These are phyloP conservation scores for Bursaphelenchus okinawaensis DNA, from an alignment of 2,888 invertebrate genomes.

Conservation along the genomic window DNA sequence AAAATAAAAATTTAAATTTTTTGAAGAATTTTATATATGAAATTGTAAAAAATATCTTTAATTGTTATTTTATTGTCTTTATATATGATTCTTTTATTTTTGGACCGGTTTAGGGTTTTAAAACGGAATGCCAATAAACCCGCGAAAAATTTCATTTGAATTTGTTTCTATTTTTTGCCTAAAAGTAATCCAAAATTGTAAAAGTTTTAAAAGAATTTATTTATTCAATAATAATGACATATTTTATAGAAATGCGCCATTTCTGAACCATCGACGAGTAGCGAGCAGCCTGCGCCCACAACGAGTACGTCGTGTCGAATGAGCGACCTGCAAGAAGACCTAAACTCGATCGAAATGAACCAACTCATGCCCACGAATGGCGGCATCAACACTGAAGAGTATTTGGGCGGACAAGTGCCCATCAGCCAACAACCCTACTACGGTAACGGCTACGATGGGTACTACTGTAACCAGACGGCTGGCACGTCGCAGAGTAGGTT, in stretches of 20 bases:
- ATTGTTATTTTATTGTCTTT: too few species aligned
- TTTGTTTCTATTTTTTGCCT: too few species aligned
- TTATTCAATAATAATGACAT: background rate
- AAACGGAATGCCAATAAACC: too few species aligned
- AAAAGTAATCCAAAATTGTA: too few species aligned
- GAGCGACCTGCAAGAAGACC: constrained; percentile 16
- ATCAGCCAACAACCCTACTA: background rate
- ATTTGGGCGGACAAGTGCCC: constrained; percentile 14
- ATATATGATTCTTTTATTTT: too few species aligned
- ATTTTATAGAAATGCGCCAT: background rate
- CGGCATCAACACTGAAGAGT: constrained; percentile 28
- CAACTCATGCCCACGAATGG: constrained; percentile 25
- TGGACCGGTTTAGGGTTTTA: too few species aligned
- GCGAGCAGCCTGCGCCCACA: background rate
- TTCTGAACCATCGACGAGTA: background rate
- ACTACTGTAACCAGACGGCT: background rate
- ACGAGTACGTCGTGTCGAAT: background rate
- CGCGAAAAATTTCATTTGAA: too few species aligned
- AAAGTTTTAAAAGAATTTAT: background rate
- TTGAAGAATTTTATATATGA: too few species aligned
- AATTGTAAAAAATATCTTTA: too few species aligned
- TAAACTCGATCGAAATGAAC: constrained; percentile 27
- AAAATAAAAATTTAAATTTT: too few species aligned
- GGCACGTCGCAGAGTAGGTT: background rate
- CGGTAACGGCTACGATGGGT: background rate